These are phyloP conservation scores for Pollimyrus isidori DNA, from an alignment of 2,113 vertebrate genomes.

Conservation along the genomic window DNA sequence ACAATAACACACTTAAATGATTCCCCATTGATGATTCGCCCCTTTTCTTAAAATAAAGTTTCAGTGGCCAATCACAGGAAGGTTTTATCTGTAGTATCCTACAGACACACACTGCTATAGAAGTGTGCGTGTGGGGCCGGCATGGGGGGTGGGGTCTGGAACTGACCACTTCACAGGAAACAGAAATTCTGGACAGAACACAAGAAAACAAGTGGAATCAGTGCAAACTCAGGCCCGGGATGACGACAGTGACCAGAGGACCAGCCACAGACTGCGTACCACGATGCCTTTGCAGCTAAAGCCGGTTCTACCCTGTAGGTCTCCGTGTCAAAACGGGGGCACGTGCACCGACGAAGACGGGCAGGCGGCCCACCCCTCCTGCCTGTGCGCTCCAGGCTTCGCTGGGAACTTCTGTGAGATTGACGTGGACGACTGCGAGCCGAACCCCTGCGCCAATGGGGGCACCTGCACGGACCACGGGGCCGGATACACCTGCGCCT, in stretches of 20 bases:
- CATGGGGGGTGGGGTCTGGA: not conserved
- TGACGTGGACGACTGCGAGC: slow-evolving; percentile 64
- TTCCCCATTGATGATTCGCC: not conserved
- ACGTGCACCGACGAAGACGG: slow-evolving; percentile 67
- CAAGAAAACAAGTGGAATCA: not conserved
- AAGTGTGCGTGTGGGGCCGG: not conserved
- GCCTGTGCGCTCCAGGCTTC: slow-evolving; percentile 76
- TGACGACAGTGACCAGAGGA: not conserved
- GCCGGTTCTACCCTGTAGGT: slow-evolving; percentile 55
- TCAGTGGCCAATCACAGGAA: not conserved
- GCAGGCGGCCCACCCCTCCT: slow-evolving; percentile 62
- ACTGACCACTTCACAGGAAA: not conserved
- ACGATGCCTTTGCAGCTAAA: not conserved
- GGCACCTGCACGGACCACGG: slow-evolving; percentile 72
- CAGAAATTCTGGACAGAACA: not conserved
- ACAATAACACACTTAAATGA: not conserved
- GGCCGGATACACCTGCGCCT: slow-evolving; percentile 68
- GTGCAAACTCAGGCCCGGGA: not conserved
- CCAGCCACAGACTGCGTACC: not conserved
- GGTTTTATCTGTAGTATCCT: not conserved
- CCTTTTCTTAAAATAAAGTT: not conserved
- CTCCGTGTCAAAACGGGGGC: slow-evolving; percentile 85
- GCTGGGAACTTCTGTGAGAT: slow-evolving; percentile 81
- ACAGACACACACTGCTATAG: not conserved
- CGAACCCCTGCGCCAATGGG: slow-evolving; percentile 77